Evolutionary conservation across 2,797 vertebrate genomes (phyloP).

Genomic region (Natrix natrix): DNA sequence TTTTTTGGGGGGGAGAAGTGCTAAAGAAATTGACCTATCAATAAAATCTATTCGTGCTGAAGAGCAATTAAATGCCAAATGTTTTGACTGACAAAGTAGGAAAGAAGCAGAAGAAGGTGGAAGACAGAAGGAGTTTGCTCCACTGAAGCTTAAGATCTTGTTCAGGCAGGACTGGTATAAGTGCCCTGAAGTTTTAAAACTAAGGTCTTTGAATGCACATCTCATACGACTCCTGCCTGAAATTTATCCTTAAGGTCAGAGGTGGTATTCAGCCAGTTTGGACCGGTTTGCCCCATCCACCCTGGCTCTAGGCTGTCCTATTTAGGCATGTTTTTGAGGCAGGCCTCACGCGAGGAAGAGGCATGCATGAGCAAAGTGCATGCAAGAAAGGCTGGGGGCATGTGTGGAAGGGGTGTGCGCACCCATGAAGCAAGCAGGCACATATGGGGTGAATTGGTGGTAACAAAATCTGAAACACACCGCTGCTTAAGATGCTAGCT

Average conservation of each 20-base stretch:
- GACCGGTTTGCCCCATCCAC: too few relatives aligned
- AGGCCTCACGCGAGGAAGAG: too few relatives aligned
- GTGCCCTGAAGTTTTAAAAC: not conserved
- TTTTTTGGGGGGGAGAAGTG: too few relatives aligned
- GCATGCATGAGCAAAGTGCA: too few relatives aligned
- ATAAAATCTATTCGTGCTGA: not conserved
- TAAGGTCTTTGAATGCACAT: not conserved
- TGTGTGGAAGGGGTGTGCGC: too few relatives aligned
- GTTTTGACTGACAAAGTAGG: not conserved
- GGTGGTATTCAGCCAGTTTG: too few relatives aligned
- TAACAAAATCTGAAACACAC: too few relatives aligned
- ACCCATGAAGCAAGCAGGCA: too few relatives aligned
- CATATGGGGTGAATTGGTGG: too few relatives aligned
- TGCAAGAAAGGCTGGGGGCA: too few relatives aligned
- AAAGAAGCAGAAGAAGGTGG: not conserved
- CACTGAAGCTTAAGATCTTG: not conserved
- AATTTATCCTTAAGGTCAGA: not conserved
- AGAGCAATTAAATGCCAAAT: not conserved
- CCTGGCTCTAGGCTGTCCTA: too few relatives aligned
- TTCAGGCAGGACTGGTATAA: not conserved
- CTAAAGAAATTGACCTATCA: not conserved
- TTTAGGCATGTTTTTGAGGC: too few relatives aligned
- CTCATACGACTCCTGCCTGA: not conserved
- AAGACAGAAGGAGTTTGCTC: not conserved
- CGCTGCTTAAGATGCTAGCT: not conserved